Percentiles rank a stretch among this genome's conserved stretches.
These are phyloP conservation scores for Platyura marginata DNA, from an alignment of 1,140 invertebrate species.

Conservation along the genomic window DNA sequence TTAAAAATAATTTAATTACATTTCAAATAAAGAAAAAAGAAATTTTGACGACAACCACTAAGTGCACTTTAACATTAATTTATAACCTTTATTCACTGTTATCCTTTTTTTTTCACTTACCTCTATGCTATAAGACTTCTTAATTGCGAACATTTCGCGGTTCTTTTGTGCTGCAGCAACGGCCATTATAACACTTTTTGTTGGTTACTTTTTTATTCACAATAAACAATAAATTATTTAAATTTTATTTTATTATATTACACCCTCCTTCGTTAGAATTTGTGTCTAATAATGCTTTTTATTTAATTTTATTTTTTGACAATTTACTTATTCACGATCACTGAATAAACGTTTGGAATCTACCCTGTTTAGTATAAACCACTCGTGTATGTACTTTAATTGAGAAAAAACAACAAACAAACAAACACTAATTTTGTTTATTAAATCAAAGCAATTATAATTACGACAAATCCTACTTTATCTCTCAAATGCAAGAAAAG, in stretches of 20 bases:
- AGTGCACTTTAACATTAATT: too few species aligned
- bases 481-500: constrained; percentile 23
- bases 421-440: background rate
- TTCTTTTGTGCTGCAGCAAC: constrained; percentile 78
- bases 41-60: too few species aligned
- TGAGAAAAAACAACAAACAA: background rate
- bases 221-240: background rate
- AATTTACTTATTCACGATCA: background rate
- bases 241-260: background rate
- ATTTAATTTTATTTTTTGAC: constrained; percentile 3
- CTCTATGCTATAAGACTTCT: constrained; percentile 94
- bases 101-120: constrained; percentile 35
- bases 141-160: constrained; percentile 85
- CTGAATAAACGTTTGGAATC: background rate
- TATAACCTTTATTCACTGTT: too few species aligned
- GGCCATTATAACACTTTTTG: constrained; percentile 41
- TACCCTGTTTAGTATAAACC: background rate
- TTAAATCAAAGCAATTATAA: constrained; percentile 13
- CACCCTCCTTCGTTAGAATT: background rate
- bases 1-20: too few species aligned
- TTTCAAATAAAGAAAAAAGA: too few species aligned
- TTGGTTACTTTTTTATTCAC: constrained; percentile 5
- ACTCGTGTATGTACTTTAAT: background rate
- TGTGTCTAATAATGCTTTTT: constrained; percentile 1
- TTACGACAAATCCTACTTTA: constrained; percentile 8